Evolutionary conservation across 2,888 invertebrate genomes (phyloP), one percentile per base, ranked within the genome.

Genomic region (Serrognathus titanus): DNA sequence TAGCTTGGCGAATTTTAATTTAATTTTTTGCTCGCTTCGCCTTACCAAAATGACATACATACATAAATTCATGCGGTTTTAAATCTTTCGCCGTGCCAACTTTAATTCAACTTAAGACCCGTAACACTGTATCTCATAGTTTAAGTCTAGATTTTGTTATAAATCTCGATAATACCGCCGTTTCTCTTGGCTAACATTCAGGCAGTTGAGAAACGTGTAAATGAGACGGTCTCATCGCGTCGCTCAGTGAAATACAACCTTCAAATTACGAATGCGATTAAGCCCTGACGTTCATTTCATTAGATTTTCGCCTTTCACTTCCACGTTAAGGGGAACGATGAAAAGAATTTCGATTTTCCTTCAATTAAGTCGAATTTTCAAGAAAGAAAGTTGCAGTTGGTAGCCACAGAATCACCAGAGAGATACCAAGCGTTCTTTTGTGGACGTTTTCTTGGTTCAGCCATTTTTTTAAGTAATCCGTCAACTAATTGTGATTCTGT

Each of bases 91-190:
- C 43, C 24, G 48, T 57, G 56, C 52, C 51, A 48, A 57, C 52
- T 52, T 57, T 57, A 57, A 57, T 52, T 57, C 56, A 57, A 51
- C 51, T 57, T 51, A 57, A 57, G 52, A 48, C 56, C 49, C 56
- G 48, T 57, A 57, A 57, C 52, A 48, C 56, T 52, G 48, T 57
- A 52, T 50, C 49, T 55, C 50, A 55, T 55, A 55, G 55, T 55
- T 55, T 55, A 50, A 50, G 45, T 48, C 55, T 46, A 55, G 49
- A 50, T 55, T 49, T 55, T 50, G 55, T 49, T 60, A 61, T 64
- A 64, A 64, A 64, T 64, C 64, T 59, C 58, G 61, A 64, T 64
- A 63, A 64, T 63, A 59, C 58, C 57, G 55, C 45, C 64, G 58
- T 60, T 61, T 56, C 57, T 63, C 60, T 58, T 58, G 57, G 57